Evolutionary conservation across 2,113 vertebrate species (phyloP), one percentile per base, ranked within the genome.

Genomic region (Callocephalon fimbriatum): DNA sequence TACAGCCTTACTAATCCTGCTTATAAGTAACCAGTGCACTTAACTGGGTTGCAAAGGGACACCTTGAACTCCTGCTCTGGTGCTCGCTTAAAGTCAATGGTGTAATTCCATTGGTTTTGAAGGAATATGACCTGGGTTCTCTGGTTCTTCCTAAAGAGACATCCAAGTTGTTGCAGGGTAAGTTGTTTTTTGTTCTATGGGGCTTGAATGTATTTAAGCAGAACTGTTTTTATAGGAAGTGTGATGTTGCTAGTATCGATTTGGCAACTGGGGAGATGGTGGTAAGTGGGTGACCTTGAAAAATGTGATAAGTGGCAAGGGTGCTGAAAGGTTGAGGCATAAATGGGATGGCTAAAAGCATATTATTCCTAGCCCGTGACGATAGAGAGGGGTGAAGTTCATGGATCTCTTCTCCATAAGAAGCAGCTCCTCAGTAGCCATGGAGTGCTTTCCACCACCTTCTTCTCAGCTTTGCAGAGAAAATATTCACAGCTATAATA

Each of bases 291-390:
- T 96, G 97, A 98, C 97, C 97, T 98, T 98, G 97, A 87, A 97
- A 97, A 97, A 97, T 90, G 97, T 98, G 97, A 96, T 97, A 98
- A 98, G 97, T 98, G 96, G 97, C 92, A 96, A 98, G 96, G 94
- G 96, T 97, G 97, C 97, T 98, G 97, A 98, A 97, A 97, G 96
- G 96, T 86, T 97, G 95, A 97, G 95, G 95, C 91, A 95, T 90
- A 96, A 97, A 96, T 96, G 96, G 97, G 90, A 68, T 42, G 82
- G 93, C 95, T 97, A 97, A 98, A 97, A 98, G 96, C 95, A 51
- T 76, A 88, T 94, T 97, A 80, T 95, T 95, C 95, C 95, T 25
- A 61, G 76, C 37, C 77, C 9, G 40, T 71, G 86, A 68, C 0
- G 7, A 29, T 50, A 25, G 51, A 76, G 67, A 94, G 56, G 53